Base-by-base conservation (phyloP, 2,113 vertebrate species). In the Lepisosteus osseus region DNA sequence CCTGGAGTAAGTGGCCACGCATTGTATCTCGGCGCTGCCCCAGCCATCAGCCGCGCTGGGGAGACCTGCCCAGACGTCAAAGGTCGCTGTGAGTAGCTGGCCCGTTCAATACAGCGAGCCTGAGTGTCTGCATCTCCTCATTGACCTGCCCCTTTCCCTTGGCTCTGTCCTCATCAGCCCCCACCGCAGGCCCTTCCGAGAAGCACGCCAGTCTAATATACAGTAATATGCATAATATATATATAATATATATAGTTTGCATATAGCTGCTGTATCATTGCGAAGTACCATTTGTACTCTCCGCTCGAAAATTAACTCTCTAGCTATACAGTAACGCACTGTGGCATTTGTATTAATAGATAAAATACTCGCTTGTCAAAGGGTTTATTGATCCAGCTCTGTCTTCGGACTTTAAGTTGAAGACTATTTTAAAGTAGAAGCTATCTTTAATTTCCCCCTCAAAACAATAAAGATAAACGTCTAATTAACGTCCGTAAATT, bases 71-170 rank as follows among this genome's bases (percentile, higher is more conserved):
- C 65, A 65, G 64, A 72, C 56, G 42, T 51, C 54, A 73, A 71
- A 72, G 72, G 72, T 68, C 72, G 70, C 61, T 43, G 47, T 69
- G 67, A 69, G 69, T 45, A 68, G 29, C 63, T 81, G 42, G 41
- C 71, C 61, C 67, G 69, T 76, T 76, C 67, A 72, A 15, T 54
- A 45, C 51, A 66, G 55, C 67, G 67, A 61, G 73, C 77, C 76
- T 77, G 66, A 62, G 72, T 55, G 57, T 78, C 69, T 71, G 68
- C 54, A n/a, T 68, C 69, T 79, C 80, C 83, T 75, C 68, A 75
- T 87, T 86, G 29, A 29, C 78, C 78, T 76, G 54, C 78, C 43
- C 65, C 68, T 74, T 62, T 74, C 44, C 54, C 72, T 75, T 76
- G 83, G 78, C 75, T 71, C 59, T 51, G 47, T 51, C 47, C 9